Conservation (phyloP, 2,797 vertebrate genomes). For the Melanotaenia maccullochi region DNA sequence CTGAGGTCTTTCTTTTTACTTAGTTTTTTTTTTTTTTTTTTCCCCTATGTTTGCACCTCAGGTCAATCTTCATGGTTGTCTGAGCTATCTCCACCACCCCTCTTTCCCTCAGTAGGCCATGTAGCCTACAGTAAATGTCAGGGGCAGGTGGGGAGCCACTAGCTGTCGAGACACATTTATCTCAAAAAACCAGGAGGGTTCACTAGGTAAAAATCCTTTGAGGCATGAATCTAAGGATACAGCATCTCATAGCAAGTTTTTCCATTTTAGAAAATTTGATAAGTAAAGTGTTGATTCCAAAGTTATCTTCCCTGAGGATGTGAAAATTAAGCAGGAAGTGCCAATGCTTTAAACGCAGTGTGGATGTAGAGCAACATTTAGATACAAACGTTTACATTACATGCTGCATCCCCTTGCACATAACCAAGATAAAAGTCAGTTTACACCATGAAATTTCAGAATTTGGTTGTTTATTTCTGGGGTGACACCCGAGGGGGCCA, state of each 20-base stretch:
- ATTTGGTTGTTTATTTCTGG: too few relatives aligned
- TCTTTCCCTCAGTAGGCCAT: slow-evolving; percentile 30
- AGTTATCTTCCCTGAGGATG: background rate
- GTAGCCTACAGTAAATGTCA: slow-evolving; percentile 76
- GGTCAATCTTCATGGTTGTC: slow-evolving; percentile 52
- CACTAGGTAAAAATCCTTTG: slow-evolving; percentile 23
- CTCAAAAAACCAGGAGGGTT: slow-evolving; percentile 55
- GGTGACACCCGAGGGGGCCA: too few relatives aligned
- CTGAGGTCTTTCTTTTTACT: background rate
- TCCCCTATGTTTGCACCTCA: slow-evolving; percentile 20
- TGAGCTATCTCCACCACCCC: slow-evolving; percentile 51
- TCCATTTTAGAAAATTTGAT: slow-evolving; percentile 20
- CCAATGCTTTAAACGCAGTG: background rate
- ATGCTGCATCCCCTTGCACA: too few relatives aligned
- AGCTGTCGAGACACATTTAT: slow-evolving; percentile 74
- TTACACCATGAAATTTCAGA: too few relatives aligned
- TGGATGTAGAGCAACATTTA: too few relatives aligned
- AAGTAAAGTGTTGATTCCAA: slow-evolving; percentile 7
- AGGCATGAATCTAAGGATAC: slow-evolving; percentile 17
- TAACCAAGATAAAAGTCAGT: too few relatives aligned
- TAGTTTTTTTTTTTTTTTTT: background rate
- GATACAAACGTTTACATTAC: too few relatives aligned
- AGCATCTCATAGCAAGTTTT: slow-evolving; percentile 15
- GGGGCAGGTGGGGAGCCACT: slow-evolving; percentile 62
- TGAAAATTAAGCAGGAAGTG: background rate